A percentile compares a stretch with the other conserved stretches of the same genome.
phyloP scores from a whole-genome alignment of 2,888 invertebrate species.

The Phytoseiulus persimilis region DNA sequence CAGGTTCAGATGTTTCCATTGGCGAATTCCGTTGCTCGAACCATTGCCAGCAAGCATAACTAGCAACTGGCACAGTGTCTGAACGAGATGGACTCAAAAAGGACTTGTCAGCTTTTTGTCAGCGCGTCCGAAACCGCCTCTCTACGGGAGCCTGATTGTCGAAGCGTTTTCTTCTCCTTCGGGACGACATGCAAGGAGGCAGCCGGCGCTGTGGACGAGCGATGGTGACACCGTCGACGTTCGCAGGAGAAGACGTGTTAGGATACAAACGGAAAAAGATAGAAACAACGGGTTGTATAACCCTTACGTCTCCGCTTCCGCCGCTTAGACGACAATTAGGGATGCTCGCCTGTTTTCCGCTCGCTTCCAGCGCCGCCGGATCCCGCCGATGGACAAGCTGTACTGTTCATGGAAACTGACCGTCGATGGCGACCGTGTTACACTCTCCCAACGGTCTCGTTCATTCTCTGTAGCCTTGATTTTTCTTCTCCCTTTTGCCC shows the following conservation, averaged over 20 bases:
- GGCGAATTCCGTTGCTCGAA: neutral
- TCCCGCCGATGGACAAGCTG: neutral
- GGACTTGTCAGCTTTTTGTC: neutral
- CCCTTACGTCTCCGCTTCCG: neutral
- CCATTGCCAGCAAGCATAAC: neutral
- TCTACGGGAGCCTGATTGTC: neutral
- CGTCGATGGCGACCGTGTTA: neutral
- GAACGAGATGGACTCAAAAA: neutral
- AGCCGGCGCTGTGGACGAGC: neutral
- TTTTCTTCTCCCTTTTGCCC: neutral
- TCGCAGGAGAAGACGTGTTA: neutral
- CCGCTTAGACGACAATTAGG: neutral
- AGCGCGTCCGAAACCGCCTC: neutral
- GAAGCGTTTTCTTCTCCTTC: neutral
- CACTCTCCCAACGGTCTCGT: neutral
- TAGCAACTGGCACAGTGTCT: neutral
- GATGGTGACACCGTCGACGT: neutral
- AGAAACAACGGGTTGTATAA: neutral
- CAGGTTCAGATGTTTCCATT: neutral
- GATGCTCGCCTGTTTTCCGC: neutral
- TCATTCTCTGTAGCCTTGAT: neutral
- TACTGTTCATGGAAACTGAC: neutral
- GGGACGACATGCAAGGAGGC: neutral
- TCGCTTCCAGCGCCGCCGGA: too few relatives aligned
- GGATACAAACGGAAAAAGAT: neutral